phyloP scores from a whole-genome alignment of 2,888 invertebrate genomes.

The Bembecia ichneumoniformis region DNA sequence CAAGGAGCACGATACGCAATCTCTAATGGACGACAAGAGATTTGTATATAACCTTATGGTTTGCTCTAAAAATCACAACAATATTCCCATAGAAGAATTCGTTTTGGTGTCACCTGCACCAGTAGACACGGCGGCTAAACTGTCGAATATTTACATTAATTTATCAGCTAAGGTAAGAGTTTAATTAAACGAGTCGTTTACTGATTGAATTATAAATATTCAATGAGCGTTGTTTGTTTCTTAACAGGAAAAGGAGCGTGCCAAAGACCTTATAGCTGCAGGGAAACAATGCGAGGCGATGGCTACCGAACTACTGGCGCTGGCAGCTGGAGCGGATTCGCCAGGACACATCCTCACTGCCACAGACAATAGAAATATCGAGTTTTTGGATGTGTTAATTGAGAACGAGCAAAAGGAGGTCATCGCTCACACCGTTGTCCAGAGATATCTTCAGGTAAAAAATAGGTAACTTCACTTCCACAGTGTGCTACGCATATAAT shows the following conservation, averaged over 20 bases:
- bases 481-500: background rate
- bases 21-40: constrained; percentile 97
- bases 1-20: constrained; percentile 97
- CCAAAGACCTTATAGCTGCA: constrained; percentile 95
- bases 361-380: constrained; percentile 93
- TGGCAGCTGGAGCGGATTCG: constrained; percentile 95
- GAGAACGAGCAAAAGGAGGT: constrained; percentile 99
- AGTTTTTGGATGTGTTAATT: constrained; percentile 96
- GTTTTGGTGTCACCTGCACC: constrained; percentile 99
- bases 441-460: constrained; percentile 93
- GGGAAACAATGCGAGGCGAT: constrained; percentile 97
- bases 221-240: constrained; percentile 17
- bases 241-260: constrained; percentile 93
- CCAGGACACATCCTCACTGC: constrained; percentile 96
- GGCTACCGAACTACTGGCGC: constrained; percentile 95
- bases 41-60: constrained; percentile 99
- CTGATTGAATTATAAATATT: constrained; percentile 17
- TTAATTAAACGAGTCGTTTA: constrained; percentile 5
- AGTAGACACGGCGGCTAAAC: constrained; percentile 97
- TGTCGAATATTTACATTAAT: constrained; percentile 91
- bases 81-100: constrained; percentile 97
- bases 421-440: constrained; percentile 97
- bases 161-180: constrained; percentile 83
- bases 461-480: constrained; percentile 66
- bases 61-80: constrained; percentile 95